phyloP scores from a whole-genome alignment of 2,797 vertebrate genomes.

The Podarcis siculus region DNA sequence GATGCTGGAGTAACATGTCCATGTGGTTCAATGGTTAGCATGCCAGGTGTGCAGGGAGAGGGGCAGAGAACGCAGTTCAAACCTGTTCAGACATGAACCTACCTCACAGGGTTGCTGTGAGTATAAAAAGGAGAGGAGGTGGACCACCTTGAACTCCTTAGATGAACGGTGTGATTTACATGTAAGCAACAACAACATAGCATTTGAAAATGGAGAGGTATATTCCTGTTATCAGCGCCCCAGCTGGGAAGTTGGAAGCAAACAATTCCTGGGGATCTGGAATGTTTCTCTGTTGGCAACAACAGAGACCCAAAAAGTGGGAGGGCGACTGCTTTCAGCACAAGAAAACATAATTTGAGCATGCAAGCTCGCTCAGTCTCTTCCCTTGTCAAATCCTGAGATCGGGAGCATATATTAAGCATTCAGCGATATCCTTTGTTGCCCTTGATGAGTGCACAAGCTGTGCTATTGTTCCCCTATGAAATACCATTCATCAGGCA shows the following conservation, averaged over 20 bases:
- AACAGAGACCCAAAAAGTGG: too few species aligned
- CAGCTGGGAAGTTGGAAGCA: not conserved
- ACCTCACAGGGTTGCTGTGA: not conserved
- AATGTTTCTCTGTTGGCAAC: not conserved
- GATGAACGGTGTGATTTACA: not conserved
- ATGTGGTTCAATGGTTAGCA: not conserved
- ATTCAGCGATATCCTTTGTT: conserved; percentile 38
- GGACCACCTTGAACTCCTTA: not conserved
- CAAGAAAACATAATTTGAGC: not conserved
- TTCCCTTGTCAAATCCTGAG: conserved; percentile 19
- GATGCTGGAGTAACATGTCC: too few species aligned
- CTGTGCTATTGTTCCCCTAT: conserved; percentile 24
- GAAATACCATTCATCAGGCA: conserved; percentile 31
- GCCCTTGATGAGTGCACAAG: conserved; percentile 39
- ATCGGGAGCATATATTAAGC: conserved; percentile 25
- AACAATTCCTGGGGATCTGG: not conserved
- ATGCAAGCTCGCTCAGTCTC: not conserved
- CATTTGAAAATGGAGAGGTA: not conserved
- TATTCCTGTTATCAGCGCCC: too few species aligned
- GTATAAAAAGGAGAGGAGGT: not conserved
- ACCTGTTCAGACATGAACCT: not conserved
- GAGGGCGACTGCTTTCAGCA: not conserved
- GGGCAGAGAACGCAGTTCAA: not conserved
- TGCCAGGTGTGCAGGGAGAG: too few species aligned
- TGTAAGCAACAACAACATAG: not conserved